Base-by-base conservation (phyloP, 2,113 vertebrate genomes). In the Suricata suricatta region DNA sequence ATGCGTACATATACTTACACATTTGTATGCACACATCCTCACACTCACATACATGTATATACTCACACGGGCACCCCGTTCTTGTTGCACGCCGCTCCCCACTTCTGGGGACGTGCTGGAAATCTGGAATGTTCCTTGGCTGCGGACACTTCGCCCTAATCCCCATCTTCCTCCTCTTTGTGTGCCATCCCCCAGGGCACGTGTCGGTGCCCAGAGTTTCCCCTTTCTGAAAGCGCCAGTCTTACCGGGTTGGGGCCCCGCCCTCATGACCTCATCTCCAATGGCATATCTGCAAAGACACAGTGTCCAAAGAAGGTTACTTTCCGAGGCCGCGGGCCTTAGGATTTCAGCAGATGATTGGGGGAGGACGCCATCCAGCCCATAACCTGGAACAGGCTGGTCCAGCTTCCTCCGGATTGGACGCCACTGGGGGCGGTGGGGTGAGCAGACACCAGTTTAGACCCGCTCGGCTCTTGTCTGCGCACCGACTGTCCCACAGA, bases 381-480 rank as follows among this genome's bases (percentile, higher is more conserved):
- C 33, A 2, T 7, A 19, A 10, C 17, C 0, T 5, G 50, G 19
- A 9, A 23, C 5, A 5, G 0, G 15, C 57, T 27, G 1, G 5
- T 25, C 63, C 64, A 3, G n/a, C 81, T 50, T 33, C 33, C 33
- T 54, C 17, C 0, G 4, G 52, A 19, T 23, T 7, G n/a, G 1
- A n/a, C n/a, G 13, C 31, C 41, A 0, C 3, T 4, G 0, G 63
- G 66, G 52, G 44, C 0, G 4, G 25, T 17, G 25, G 5, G 4
- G 0, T 0, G 7, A 57, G 60, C n/a, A n/a, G 16, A 25, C 0
- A 0, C 27, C 25, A 31, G 50, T 54, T 5, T 31, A 50, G 81
- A 33, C 41, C 3, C 16, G 35, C 16, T 35, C 27, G 1, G 5
- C 21, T 41, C 93, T 41, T 17, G 31, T 1, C 5, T 33, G 23